Evolutionary conservation across 1,140 invertebrate genomes (phyloP), one percentile per base, ranked within the genome.

Genomic region (Pseudomyrmex cubaensis): DNA sequence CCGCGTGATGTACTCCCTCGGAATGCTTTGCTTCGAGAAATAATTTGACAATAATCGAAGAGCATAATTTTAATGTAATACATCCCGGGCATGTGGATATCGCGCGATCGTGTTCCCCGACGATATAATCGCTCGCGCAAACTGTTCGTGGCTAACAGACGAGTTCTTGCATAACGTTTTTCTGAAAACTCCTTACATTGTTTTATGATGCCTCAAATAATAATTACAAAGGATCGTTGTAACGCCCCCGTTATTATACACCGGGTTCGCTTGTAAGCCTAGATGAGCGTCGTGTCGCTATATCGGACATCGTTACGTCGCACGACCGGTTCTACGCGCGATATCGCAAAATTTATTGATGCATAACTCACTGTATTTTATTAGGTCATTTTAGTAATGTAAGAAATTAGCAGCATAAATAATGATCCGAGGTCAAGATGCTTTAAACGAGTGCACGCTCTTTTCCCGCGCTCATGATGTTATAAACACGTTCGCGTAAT

Each of bases 401-500:
- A 70, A 80, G 66, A 70, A 72, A 80, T 80, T 80, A 80, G 76
- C 44, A 8, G 76, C 76, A 59, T 80, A 72, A 80, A 80, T 80
- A 72, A 80, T 50, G 35, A 72, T 80, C 44, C 66, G 8, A 22
- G 52, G 20, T 46, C 76, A 25, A 59, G 64, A 70, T 13, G 54
- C 66, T 70, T 80, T 48, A 80, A 80, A 80, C 50, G 35, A 80
- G 66, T 52, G 56, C 50, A 62, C 44, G 12, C 66, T 70, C 56
- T 59, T 80, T 44, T 12, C 52, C 20, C 66, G 10, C 66, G 56
- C 13, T 35, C 35, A 35, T 15, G 64, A 7, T 69, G 20, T 80
- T 56, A 8, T 72, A 80, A 80, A 80, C 35, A 7, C 20, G 22
- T 15, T 46, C 35, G 62, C 35, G 25, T 80, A 50, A 59, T 46